A percentile compares a stretch with the other conserved stretches of the same genome.
phyloP scores from a whole-genome alignment of 2,113 vertebrate species.

The Xenopus borealis region DNA sequence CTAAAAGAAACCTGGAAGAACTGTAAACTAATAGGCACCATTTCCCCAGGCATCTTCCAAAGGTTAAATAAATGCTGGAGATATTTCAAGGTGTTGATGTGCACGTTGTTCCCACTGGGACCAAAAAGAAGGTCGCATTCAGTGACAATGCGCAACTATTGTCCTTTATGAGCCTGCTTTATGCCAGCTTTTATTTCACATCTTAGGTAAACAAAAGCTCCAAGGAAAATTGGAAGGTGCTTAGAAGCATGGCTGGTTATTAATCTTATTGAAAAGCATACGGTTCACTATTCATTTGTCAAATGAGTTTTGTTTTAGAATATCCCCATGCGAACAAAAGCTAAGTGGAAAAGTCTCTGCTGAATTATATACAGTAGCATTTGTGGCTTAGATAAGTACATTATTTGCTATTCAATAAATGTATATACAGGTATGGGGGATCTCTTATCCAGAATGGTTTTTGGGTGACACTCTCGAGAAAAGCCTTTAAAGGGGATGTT shows the following conservation, averaged over 20 bases:
- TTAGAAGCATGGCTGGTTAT: neutral
- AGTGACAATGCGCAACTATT: slow-evolving; percentile 7
- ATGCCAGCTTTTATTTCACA: slow-evolving; percentile 4
- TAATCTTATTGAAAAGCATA: slow-evolving; percentile 12
- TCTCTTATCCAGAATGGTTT: too few relatives aligned
- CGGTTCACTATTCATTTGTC: neutral
- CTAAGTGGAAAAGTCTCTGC: neutral
- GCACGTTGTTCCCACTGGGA: slow-evolving; percentile 8
- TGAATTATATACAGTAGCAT: too few relatives aligned
- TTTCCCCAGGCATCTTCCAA: slow-evolving; percentile 6
- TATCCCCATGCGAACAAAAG: neutral
- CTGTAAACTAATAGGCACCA: slow-evolving; percentile 13
- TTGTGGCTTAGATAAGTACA: too few relatives aligned
- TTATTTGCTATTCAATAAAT: too few relatives aligned
- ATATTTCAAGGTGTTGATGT: slow-evolving; percentile 4
- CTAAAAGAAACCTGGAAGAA: slow-evolving; percentile 13
- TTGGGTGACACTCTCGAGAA: too few relatives aligned
- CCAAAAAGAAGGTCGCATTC: slow-evolving; percentile 6
- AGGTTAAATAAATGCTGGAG: slow-evolving; percentile 17
- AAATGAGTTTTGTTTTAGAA: neutral
- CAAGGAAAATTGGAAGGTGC: slow-evolving; percentile 1
- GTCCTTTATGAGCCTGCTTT: slow-evolving; percentile 19
- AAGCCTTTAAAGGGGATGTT: too few relatives aligned
- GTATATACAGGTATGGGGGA: too few relatives aligned
- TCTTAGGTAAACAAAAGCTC: slow-evolving; percentile 1